These are phyloP conservation scores for Halisarca cf. caerulea DNA, from an alignment of 37 sponge, comb jelly and placozoan genomes.

Conservation along the genomic window DNA sequence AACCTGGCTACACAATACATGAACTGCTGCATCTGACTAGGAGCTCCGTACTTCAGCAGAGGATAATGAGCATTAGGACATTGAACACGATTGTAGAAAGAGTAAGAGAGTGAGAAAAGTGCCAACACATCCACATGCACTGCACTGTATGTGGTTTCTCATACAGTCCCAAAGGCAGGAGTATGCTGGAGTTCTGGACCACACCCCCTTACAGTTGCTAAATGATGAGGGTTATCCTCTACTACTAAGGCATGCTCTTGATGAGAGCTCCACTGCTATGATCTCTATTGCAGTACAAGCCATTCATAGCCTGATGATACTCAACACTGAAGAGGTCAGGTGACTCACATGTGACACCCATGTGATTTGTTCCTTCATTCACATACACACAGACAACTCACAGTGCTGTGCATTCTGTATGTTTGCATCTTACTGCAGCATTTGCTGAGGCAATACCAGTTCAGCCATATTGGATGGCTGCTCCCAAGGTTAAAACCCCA, in stretches of 20 bases:
- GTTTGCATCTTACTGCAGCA: not conserved
- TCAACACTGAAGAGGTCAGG: constrained; percentile 53
- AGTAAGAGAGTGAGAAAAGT: constrained; percentile 28
- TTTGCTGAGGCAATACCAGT: constrained; percentile 34
- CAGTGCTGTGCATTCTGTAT: not conserved
- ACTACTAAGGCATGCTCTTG: constrained; percentile 73
- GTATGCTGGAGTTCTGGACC: constrained; percentile 43
- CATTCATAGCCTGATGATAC: constrained; percentile 62
- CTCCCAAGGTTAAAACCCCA: constrained; percentile 40
- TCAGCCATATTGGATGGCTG: constrained; percentile 25
- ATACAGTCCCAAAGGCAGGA: constrained; percentile 34
- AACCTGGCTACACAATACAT: constrained; percentile 80
- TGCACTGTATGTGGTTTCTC: not conserved
- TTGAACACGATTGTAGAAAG: constrained; percentile 53
- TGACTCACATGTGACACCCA: not conserved
- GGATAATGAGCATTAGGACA: constrained; percentile 61
- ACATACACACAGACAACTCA: not conserved
- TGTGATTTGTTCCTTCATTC: no score
- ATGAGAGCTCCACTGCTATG: constrained; percentile 53
- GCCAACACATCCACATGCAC: not conserved
- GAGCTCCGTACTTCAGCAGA: constrained; percentile 81
- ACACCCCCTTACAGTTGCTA: constrained; percentile 30
- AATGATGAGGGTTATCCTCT: constrained; percentile 64
- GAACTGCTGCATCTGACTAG: constrained; percentile 70
- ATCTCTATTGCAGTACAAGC: constrained; percentile 44